Conservation (phyloP, 2,797 vertebrate genomes). For the Cynopterus sphinx region DNA sequence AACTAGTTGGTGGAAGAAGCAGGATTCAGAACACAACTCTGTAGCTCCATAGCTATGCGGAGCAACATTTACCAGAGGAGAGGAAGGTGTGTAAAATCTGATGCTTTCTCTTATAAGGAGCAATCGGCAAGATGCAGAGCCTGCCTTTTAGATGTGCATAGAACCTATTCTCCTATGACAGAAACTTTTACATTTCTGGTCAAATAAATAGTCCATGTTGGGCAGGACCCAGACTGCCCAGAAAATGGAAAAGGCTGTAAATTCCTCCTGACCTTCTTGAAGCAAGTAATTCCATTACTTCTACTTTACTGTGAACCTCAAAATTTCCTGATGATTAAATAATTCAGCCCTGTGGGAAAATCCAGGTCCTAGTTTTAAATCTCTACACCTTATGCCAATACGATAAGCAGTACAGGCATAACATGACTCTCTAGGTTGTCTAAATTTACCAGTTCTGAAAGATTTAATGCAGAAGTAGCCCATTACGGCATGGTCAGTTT, state of each 20-base stretch:
- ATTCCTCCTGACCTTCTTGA: not conserved
- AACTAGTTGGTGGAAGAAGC: not conserved
- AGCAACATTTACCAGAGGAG: not conserved
- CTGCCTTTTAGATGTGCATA: not conserved
- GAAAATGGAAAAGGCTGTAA: not conserved
- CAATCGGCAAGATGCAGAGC: not conserved
- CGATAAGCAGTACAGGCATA: conserved; percentile 15
- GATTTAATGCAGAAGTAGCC: conserved; percentile 42
- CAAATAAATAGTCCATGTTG: not conserved
- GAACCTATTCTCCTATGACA: not conserved
- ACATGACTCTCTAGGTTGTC: conserved; percentile 1
- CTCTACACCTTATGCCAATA: not conserved
- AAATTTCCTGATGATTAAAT: conserved; percentile 45
- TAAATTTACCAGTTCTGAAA: conserved; percentile 59
- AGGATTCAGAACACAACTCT: not conserved
- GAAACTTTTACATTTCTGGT: not conserved
- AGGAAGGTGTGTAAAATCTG: not conserved
- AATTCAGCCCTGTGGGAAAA: conserved; percentile 50
- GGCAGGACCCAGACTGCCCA: not conserved
- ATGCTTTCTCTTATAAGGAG: not conserved
- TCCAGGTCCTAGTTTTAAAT: not conserved
- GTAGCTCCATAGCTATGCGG: not conserved
- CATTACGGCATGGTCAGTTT: conserved; percentile 26
- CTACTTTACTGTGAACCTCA: not conserved
- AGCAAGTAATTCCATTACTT: conserved; percentile 32